A percentile compares a stretch with the other conserved stretches of the same genome.
Conservation (phyloP, 2,888 invertebrate species). For the Boloria selene region DNA sequence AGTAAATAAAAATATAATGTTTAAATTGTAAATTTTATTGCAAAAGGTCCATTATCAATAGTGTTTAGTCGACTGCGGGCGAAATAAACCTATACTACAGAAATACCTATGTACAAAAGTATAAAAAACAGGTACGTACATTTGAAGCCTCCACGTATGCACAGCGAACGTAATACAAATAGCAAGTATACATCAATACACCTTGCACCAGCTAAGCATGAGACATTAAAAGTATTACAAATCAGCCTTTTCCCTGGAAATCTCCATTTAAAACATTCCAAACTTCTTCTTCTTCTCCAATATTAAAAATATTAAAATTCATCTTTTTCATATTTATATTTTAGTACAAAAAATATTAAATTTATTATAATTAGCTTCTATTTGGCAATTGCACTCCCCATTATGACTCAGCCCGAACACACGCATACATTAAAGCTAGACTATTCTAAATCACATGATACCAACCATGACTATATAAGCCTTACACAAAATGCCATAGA, state of each 20-base stretch:
- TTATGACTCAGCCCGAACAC: constrained; percentile 26
- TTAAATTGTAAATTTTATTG: constrained; percentile 63
- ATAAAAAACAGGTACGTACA: constrained; percentile 59
- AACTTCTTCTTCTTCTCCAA: neutral
- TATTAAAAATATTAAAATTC: no score
- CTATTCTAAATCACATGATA: constrained; percentile 67
- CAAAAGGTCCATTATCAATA: constrained; percentile 60
- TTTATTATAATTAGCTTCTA: constrained; percentile 22
- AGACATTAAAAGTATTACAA: neutral
- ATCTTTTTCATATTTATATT: neutral
- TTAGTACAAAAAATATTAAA: constrained; percentile 3
- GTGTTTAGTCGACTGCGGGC: constrained; percentile 79
- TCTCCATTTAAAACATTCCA: neutral
- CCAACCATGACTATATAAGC: constrained; percentile 60
- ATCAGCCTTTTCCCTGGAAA: constrained; percentile 15
- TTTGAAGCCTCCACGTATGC: constrained; percentile 46
- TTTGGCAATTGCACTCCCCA: constrained; percentile 31
- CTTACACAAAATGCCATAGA: constrained; percentile 56
- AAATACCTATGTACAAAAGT: constrained; percentile 71
- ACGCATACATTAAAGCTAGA: constrained; percentile 30
- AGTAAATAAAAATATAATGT: constrained; percentile 39
- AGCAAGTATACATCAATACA: neutral
- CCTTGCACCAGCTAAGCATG: neutral
- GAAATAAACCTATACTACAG: constrained; percentile 64
- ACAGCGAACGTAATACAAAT: constrained; percentile 49